Evolutionary conservation across 2,888 invertebrate species (phyloP).

Genomic region (Ernsta delagoae): DNA sequence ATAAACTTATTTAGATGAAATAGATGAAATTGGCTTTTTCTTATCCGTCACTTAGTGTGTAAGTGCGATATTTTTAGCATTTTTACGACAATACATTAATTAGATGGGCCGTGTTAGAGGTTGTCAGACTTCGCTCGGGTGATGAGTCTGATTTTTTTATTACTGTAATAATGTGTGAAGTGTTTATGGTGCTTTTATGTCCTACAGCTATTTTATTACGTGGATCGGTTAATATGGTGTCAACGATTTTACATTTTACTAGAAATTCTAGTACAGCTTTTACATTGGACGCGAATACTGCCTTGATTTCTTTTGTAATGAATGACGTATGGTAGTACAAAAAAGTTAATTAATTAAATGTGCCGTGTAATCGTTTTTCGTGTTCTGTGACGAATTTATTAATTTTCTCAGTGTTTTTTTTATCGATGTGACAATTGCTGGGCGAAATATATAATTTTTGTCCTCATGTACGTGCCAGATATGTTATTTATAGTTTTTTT

Average conservation of each 20-base stretch:
- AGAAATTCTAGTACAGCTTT: slow-evolving; percentile 38
- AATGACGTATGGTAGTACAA: slow-evolving; percentile 74
- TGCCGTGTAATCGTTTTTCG: slow-evolving; percentile 57
- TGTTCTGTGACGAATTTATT: slow-evolving; percentile 75
- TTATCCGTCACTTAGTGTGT: slow-evolving; percentile 17
- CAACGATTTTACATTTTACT: slow-evolving; percentile 41
- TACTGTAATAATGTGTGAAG: slow-evolving; percentile 52
- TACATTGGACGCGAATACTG: slow-evolving; percentile 36
- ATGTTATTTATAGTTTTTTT: slow-evolving; percentile 75
- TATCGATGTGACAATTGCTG: slow-evolving; percentile 62
- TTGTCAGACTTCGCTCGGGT: slow-evolving; percentile 28
- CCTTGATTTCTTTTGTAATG: slow-evolving; percentile 62
- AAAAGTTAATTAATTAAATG: slow-evolving; percentile 48
- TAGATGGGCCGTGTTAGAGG: slow-evolving; percentile 19
- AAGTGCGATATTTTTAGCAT: slow-evolving; percentile 35
- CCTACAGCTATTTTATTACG: slow-evolving; percentile 59
- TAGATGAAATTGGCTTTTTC: not conserved
- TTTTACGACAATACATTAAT: slow-evolving; percentile 28
- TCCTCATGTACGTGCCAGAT: slow-evolving; percentile 80
- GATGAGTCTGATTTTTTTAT: slow-evolving; percentile 39
- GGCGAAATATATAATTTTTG: slow-evolving; percentile 55
- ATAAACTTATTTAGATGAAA: not conserved
- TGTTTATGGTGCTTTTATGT: slow-evolving; percentile 68
- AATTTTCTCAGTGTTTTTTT: slow-evolving; percentile 48
- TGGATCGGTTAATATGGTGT: slow-evolving; percentile 49